Conservation (phyloP, 2,113 vertebrate genomes). For the Panthera uncia region DNA sequence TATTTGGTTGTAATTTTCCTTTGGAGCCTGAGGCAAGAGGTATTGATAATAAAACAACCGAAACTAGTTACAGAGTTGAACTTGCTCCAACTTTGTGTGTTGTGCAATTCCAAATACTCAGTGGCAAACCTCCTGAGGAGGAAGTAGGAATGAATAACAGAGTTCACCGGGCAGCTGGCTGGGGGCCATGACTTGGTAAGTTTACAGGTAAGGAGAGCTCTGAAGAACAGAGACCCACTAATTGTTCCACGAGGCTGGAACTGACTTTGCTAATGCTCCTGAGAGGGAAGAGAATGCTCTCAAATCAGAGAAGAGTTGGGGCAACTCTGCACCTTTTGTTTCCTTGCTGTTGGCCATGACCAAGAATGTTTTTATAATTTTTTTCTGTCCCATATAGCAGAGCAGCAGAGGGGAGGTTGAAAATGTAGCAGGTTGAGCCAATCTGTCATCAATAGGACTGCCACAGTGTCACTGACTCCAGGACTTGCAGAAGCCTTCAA, state of each 20-base stretch:
- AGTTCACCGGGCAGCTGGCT: not conserved
- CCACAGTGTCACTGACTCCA: too few relatives aligned
- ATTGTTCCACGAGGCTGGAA: not conserved
- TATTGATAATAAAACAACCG: conserved; percentile 81
- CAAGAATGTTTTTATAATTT: accelerated
- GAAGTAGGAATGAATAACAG: not conserved
- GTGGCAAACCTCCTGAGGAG: not conserved
- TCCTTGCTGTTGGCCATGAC: not conserved
- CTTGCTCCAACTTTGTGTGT: conserved; percentile 49
- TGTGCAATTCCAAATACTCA: conserved; percentile 54
- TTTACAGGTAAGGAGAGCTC: not conserved
- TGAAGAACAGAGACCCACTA: conserved; percentile 23
- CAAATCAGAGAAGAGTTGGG: not conserved
- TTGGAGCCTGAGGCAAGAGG: conserved; percentile 61
- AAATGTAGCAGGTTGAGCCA: not conserved
- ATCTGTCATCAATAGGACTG: accelerated
- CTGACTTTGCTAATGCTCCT: too few relatives aligned
- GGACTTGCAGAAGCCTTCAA: too few relatives aligned
- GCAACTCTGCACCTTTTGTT: not conserved
- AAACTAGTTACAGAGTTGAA: conserved; percentile 69
- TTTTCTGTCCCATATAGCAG: not conserved
- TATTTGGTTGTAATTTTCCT: conserved; percentile 73
- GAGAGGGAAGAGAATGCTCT: not conserved
- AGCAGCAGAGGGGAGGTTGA: not conserved
- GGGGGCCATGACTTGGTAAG: not conserved